Conservation (phyloP, 2,113 vertebrate species). For the Nicator chloris region DNA sequence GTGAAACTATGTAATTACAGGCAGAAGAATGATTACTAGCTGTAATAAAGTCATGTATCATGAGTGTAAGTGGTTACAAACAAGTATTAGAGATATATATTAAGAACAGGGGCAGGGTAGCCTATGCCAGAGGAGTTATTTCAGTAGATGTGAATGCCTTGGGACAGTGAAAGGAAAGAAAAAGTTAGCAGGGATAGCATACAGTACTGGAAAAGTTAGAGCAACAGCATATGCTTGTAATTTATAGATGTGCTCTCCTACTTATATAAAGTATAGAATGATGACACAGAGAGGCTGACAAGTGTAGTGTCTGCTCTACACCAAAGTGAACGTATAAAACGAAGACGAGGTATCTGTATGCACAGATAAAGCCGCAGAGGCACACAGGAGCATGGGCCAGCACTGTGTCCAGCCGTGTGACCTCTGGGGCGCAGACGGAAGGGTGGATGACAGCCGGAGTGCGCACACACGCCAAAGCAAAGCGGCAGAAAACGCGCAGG, state of each 20-base stretch:
- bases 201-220: background rate
- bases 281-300: background rate
- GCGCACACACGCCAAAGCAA: rapidly evolving
- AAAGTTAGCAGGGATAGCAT: background rate
- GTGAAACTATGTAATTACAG: rapidly evolving
- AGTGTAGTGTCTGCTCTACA: background rate
- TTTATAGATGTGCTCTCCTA: too few relatives aligned
- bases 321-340: rapidly evolving
- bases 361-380: background rate
- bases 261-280: too few relatives aligned
- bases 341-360: rapidly evolving
- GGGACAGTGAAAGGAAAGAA: background rate
- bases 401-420: rapidly evolving
- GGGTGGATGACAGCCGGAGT: rapidly evolving
- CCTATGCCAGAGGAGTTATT: background rate
- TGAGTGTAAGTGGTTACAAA: background rate
- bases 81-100: background rate
- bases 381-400: background rate
- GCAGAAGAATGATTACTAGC: background rate
- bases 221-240: background rate
- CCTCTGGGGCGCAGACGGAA: too few relatives aligned
- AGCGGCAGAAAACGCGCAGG: rapidly evolving
- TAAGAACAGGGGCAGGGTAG: background rate
- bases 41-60: background rate
- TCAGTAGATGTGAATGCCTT: background rate